These are phyloP conservation scores for Aphelocoma californica DNA, from an alignment of 2,797 vertebrate species.

Conservation along the genomic window DNA sequence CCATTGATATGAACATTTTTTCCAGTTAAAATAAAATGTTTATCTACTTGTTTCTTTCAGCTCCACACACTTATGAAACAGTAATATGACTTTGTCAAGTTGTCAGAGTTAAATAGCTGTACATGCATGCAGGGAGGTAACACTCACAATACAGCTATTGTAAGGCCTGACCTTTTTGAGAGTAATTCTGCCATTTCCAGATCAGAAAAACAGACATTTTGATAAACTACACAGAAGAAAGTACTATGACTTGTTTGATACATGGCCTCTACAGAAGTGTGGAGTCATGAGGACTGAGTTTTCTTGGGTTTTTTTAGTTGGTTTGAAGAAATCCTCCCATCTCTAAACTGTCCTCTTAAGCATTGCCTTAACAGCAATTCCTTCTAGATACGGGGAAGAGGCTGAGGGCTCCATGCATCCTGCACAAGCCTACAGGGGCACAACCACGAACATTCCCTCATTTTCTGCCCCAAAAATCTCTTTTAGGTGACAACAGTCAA, in stretches of 20 bases:
- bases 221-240: not conserved
- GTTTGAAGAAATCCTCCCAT: not conserved
- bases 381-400: not conserved
- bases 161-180: not conserved
- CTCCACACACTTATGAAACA: not conserved
- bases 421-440: not conserved
- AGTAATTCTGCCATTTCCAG: not conserved
- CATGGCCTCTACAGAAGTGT: not conserved
- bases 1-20: not conserved
- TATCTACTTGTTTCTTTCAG: not conserved
- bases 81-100: not conserved
- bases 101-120: conserved; percentile 22
- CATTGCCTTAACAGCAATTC: not conserved
- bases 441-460: not conserved
- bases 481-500: not conserved
- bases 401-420: not conserved
- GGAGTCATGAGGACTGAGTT: not conserved
- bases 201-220: not conserved
- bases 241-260: not conserved
- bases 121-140: not conserved
- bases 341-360: not conserved
- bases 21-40: not conserved
- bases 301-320: not conserved
- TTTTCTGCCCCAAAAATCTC: not conserved
- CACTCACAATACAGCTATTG: not conserved